Conservation (phyloP, 2,888 invertebrate genomes). For the Nymphalis urticae region DNA sequence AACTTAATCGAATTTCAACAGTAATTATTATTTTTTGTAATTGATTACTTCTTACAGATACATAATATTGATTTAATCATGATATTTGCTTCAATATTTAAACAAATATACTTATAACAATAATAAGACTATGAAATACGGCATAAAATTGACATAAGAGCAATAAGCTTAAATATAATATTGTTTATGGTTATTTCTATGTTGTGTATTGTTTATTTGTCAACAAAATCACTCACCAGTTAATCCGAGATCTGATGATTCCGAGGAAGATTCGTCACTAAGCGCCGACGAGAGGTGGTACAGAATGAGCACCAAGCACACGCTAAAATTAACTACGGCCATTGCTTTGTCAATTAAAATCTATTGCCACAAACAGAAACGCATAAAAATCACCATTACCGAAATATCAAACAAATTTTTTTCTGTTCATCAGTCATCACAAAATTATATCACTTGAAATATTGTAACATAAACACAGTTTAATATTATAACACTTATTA, state of each 20-base stretch:
- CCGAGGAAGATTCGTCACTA: constrained; percentile 67
- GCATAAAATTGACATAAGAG: too few relatives aligned
- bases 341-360: constrained; percentile 62
- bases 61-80: too few relatives aligned
- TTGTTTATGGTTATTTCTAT: too few relatives aligned
- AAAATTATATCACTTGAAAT: constrained; percentile 49
- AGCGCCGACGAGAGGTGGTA: constrained; percentile 65
- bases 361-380: constrained; percentile 57
- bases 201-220: background rate
- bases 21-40: too few relatives aligned
- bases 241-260: constrained; percentile 65
- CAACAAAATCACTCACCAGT: constrained; percentile 53
- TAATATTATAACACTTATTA: constrained; percentile 18
- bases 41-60: too few relatives aligned
- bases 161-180: too few relatives aligned
- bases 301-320: constrained; percentile 68
- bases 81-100: too few relatives aligned
- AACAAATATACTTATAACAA: too few relatives aligned
- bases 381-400: constrained; percentile 61
- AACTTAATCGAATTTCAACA: too few relatives aligned
- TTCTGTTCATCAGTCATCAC: constrained; percentile 53
- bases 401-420: constrained; percentile 31
- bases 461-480: constrained; percentile 46
- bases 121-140: too few relatives aligned
- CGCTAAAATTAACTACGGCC: constrained; percentile 72